Evolutionary conservation across 2,888 invertebrate species (phyloP), one percentile per base, ranked within the genome.

Genomic region (Disparrhopalites patrizii): DNA sequence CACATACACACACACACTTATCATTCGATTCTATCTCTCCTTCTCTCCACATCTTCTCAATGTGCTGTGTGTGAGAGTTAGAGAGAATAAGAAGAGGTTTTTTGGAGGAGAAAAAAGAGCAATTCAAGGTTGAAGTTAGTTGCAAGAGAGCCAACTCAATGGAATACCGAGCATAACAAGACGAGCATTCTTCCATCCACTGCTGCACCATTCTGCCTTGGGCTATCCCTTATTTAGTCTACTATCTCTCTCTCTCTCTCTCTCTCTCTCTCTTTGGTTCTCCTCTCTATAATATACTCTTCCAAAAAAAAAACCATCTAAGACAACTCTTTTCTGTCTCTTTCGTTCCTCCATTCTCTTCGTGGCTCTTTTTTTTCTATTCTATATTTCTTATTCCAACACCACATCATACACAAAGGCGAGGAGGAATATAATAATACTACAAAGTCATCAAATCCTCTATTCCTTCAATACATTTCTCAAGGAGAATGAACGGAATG

Each of bases 71-170:
- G 38, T 25, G 28, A 40, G 50, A 61, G 61, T 18, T 27, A 23
- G 55, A 63, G 63, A 43, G 52, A 28, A 15, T 2, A 7, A 33
- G 23, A 23, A 23, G n/a, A n/a, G n/a, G n/a, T n/a, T n/a, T n/a
- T n/a, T n/a, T n/a, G n/a, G n/a, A n/a, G n/a, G 23, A n/a, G n/a
- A 47, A 47, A 47, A 47, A 67, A 30, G 33, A 33, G 33, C 36
- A 55, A 55, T 55, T 55, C 55, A 55, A 55, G 55, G 55, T 55
- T 55, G 33, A 47, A 47, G 47, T 47, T 47, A 47, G 47, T 47
- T 47, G 47, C 47, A 47, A 47, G 20, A 47, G 47, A 47, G 47
- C 47, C 47, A 47, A 47, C 23, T 47, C 47, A 47, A 47, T 47
- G 47, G 47, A 47, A 47, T 47, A 47, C 47, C 47, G 25, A 23